These are phyloP conservation scores for Hoplostethus atlanticus DNA, from an alignment of 2,797 vertebrate genomes.

Conservation along the genomic window DNA sequence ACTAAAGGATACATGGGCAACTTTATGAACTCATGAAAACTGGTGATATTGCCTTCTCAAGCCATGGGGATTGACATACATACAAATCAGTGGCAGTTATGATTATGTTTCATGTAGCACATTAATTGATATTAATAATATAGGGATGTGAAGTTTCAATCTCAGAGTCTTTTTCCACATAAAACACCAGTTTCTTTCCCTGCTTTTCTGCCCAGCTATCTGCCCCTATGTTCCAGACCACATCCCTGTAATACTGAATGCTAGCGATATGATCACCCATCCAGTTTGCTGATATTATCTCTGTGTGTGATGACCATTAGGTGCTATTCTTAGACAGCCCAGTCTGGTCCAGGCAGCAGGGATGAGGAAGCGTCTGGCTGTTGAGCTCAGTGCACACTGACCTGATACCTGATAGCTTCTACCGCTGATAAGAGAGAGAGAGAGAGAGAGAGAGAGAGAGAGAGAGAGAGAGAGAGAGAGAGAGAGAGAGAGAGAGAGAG, in stretches of 20 bases:
- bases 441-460: neutral
- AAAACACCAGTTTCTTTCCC: too few species aligned
- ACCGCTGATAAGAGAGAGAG: conserved; percentile 9
- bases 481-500: neutral
- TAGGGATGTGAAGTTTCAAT: too few species aligned
- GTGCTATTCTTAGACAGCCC: conserved; percentile 58
- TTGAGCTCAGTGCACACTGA: conserved; percentile 13
- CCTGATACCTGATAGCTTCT: conserved; percentile 37
- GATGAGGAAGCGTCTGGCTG: conserved; percentile 43
- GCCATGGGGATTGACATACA: too few species aligned
- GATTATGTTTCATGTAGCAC: neutral
- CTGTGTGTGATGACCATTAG: conserved; percentile 11
- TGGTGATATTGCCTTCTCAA: neutral
- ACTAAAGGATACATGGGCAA: neutral
- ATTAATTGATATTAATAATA: too few species aligned
- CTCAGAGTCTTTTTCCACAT: too few species aligned
- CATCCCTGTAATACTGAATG: neutral
- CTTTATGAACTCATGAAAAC: neutral
- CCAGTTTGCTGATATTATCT: conserved; percentile 10
- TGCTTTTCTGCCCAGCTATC: too few species aligned
- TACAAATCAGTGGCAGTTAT: neutral
- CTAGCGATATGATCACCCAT: neutral
- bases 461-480: neutral
- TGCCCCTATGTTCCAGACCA: too few species aligned
- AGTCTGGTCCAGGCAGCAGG: conserved; percentile 23